Base-by-base conservation (phyloP, 2,113 vertebrate genomes). In the Larimichthys crocea region DNA sequence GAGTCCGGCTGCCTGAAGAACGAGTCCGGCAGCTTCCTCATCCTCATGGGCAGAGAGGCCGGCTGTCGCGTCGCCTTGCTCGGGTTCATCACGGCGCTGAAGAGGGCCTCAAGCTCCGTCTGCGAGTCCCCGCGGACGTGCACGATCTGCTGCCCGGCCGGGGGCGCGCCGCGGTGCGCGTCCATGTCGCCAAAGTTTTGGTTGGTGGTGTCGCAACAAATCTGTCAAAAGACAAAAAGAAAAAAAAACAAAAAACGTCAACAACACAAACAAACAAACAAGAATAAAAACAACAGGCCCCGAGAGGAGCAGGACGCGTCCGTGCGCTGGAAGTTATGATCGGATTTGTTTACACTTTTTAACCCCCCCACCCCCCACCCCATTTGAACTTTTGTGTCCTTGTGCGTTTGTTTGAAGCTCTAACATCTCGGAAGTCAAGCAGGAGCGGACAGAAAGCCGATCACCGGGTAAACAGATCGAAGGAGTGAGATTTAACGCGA, bases 51-150 rank as follows among this genome's bases (percentile, higher is more conserved):
- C 88, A 98, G 88, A 1, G 96, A 96, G 83, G 96, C 92, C 29
- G 96, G 96, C 89, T 96, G 95, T 76, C 95, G 95, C 88, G 91
- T 90, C 76, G 89, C 79, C 62, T 96, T 96, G 91, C 95, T 96
- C 92, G 97, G 97, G 96, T 98, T 97, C 95, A 97, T 98, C 93
- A 97, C 97, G 20, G 96, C 96, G 86, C 96, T 97, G 94, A 98
- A 98, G 0, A 98, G 96, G 78, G 97, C 96, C 94, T 98, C 97
- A 91, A 97, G 89, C 90, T 98, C 97, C 84, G 96, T 97, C 95
- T 98, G 97, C 74, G 97, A 98, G 93, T 97, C 97, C 85, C 97
- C 97, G 87, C 97, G 96, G 84, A 98, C 96, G 86, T 98, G 97
- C 86, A 98, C 96, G 89, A 97, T 87, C 82, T 97, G 97, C 91